Evolutionary conservation across 2,888 invertebrate genomes (phyloP), one percentile per base, ranked within the genome.

Genomic region (Limnephilus auricula): DNA sequence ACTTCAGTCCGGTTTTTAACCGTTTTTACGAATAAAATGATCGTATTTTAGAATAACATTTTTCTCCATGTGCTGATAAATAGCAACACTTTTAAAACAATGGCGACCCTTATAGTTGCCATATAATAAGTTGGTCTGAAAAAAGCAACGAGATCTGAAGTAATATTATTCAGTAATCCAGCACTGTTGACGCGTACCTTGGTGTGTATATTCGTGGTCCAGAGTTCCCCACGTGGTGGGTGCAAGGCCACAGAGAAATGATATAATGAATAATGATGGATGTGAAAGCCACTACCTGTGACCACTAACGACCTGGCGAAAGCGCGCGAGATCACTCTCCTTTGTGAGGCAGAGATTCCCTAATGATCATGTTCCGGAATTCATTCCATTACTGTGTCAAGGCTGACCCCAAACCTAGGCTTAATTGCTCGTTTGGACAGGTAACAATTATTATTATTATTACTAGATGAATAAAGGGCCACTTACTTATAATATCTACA

Each of bases 281-380:
- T 88, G 87, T 88, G 87, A 88, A 88, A 88, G 87, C 45, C 83
- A 83, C 83, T 32, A 32, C 80, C 25, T 18, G 83, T n/a, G 25
- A 82, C 30, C 85, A 40, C 40, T 40, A 85, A 85, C 85, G 82
- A 85, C 37, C 79, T 88, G 32, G 87, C 87, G 87, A 88, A 88
- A 88, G 87, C 87, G 78, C 87, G 78, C 87, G 87, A 78, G 87
- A 87, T 88, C 86, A 78, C 87, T 79, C 79, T 88, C 87, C 78
- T 65, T 78, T 78, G 87, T 78, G 65, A 30, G 30, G 34, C 65
- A 78, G 32, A 88, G 87, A 65, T 78, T 88, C 87, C 87, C 87
- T 88, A 88, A 88, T 78, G 87, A 79, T 32, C 37, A 37, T 34
- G 50, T 50, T 45, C 86, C 86, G 86, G 86, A 86, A 86, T 86